These are phyloP conservation scores for Ranitomeya imitator DNA, from an alignment of 2,113 vertebrate genomes.

Conservation along the genomic window DNA sequence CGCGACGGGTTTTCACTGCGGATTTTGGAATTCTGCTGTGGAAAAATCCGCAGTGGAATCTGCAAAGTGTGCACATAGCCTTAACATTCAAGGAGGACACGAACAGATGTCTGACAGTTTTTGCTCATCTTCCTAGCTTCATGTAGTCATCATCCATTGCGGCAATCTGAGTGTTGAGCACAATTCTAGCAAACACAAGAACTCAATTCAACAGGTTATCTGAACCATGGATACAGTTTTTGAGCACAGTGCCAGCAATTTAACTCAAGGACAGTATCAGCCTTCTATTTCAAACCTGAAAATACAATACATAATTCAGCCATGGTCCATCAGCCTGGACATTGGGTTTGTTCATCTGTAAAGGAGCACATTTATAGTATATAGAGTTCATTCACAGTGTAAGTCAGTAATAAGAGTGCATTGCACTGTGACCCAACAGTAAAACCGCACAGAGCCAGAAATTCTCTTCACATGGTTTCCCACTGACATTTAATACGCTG, in stretches of 20 bases:
- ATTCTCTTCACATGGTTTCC: slow-evolving; percentile 4
- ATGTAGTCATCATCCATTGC: slow-evolving; percentile 58
- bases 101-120: no score
- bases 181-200: neutral
- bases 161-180: neutral
- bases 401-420: slow-evolving; percentile 15
- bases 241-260: neutral
- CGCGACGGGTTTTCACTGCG: no score
- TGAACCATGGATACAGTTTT: neutral
- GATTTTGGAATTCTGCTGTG: no score
- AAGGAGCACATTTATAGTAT: neutral
- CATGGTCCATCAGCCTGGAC: neutral
- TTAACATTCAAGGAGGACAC: no score
- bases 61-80: no score
- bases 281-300: neutral
- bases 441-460: neutral
- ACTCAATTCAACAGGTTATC: neutral
- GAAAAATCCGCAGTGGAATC: no score
- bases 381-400: slow-evolving; percentile 17
- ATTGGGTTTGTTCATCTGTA: slow-evolving; percentile 34
- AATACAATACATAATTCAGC: neutral
- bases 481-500: slow-evolving; percentile 31
- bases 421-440: slow-evolving; percentile 25
- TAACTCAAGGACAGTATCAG: neutral
- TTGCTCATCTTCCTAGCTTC: neutral